These are phyloP conservation scores for Proctacanthus coquilletti DNA, from an alignment of 1,140 invertebrate species.

Conservation along the genomic window DNA sequence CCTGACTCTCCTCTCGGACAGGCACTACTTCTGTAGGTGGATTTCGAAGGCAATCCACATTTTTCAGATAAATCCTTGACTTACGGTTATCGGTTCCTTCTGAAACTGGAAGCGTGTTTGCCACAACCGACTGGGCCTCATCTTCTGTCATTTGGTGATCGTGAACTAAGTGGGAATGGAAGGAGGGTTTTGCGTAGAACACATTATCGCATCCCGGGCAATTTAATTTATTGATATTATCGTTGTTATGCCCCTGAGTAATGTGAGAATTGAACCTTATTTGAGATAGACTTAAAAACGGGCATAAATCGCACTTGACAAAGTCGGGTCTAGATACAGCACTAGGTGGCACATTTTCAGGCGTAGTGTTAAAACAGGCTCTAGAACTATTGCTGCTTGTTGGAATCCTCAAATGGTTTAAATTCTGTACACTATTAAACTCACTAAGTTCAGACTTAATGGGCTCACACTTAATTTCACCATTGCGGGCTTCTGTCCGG, in stretches of 20 bases:
- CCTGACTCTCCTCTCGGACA: not conserved
- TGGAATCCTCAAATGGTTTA: conserved; percentile 5
- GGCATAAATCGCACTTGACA: conserved; percentile 14
- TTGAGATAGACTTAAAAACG: conserved; percentile 15
- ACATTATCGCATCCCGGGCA: conserved; percentile 33
- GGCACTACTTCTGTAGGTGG: conserved; percentile 9
- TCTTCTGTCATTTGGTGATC: conserved; percentile 30
- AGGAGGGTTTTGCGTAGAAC: conserved; percentile 30
- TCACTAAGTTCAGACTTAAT: conserved; percentile 22
- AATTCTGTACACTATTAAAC: conserved; percentile 5
- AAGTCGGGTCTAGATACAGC: not conserved
- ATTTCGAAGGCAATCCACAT: conserved; percentile 22
- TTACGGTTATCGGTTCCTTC: conserved; percentile 8
- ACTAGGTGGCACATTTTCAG: conserved; percentile 5
- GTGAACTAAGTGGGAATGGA: conserved; percentile 31
- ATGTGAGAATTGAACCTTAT: conserved; percentile 10
- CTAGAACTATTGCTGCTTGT: conserved; percentile 8
- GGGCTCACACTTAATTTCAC: conserved; percentile 25
- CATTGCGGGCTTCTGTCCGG: too few species aligned
- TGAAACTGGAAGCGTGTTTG: not conserved
- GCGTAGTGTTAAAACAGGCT: not conserved
- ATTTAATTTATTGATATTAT: conserved; percentile 11
- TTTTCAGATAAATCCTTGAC: conserved; percentile 25
- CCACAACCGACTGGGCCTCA: conserved; percentile 16
- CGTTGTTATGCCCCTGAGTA: conserved; percentile 8